phyloP scores from a whole-genome alignment of 2,888 invertebrate species.

The Entomobrya multifasciata region DNA sequence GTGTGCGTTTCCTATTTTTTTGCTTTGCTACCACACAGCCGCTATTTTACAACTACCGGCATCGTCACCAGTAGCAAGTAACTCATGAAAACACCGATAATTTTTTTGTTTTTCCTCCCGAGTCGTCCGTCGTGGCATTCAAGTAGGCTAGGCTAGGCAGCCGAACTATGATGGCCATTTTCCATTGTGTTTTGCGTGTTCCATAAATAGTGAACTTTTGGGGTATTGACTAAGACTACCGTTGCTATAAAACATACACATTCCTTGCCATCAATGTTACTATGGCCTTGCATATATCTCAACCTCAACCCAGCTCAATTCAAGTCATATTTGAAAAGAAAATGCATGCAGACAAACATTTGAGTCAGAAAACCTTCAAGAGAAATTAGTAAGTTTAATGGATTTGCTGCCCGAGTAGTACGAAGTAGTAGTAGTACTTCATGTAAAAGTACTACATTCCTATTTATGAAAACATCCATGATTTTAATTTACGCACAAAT shows the following conservation, averaged over 20 bases:
- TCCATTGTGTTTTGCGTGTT: background rate
- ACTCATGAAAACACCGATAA: background rate
- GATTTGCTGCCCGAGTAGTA: background rate
- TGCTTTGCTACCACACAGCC: background rate
- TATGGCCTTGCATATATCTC: background rate
- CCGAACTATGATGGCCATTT: background rate
- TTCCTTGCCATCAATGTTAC: too few species aligned
- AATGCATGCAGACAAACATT: background rate
- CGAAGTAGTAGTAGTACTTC: background rate
- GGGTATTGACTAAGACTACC: too few species aligned
- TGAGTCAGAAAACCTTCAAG: constrained; percentile 16
- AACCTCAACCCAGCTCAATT: constrained; percentile 1
- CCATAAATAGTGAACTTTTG: constrained; percentile 32
- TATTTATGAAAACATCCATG: too few species aligned
- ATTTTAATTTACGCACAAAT: too few species aligned
- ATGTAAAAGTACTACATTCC: too few species aligned
- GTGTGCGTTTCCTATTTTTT: constrained; percentile 23
- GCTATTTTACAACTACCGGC: constrained; percentile 8
- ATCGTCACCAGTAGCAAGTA: background rate
- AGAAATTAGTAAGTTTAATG: background rate
- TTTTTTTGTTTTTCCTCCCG: too few species aligned
- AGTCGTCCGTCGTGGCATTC: background rate
- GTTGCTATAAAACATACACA: too few species aligned
- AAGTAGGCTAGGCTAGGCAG: too few species aligned
- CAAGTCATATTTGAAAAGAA: background rate